Percentiles rank a stretch among this genome's conserved stretches.
Conservation (phyloP, 1,140 invertebrate genomes). For the Orchestia grillus region DNA sequence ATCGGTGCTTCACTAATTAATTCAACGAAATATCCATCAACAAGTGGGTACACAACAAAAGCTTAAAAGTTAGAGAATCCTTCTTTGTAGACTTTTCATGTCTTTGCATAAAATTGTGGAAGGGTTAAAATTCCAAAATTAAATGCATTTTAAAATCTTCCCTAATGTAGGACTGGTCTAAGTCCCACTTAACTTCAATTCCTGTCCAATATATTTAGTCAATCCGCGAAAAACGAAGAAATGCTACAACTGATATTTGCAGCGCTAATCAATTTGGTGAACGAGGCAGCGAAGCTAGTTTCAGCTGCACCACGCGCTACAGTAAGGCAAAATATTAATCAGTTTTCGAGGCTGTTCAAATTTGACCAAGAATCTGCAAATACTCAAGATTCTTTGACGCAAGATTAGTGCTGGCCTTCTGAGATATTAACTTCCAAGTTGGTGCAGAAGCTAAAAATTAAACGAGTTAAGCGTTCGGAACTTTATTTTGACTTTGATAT, state of each 20-base stretch:
- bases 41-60: no score
- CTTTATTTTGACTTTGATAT: slow-evolving; percentile 10
- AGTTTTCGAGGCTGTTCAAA: neutral
- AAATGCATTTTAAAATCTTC: no score
- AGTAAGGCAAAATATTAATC: neutral
- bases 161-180: no score
- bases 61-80: no score
- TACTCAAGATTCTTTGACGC: neutral
- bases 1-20: no score
- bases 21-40: no score
- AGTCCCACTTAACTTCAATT: no score
- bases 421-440: neutral
- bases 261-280: neutral
- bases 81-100: no score
- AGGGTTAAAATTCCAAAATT: no score
- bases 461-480: neutral
- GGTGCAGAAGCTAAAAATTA: neutral
- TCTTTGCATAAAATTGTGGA: no score
- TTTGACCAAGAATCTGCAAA: neutral
- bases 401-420: neutral
- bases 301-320: neutral
- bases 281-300: neutral
- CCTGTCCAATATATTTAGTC: no score
- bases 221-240: no score
- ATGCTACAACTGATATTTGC: neutral